Base-by-base conservation (phyloP, 2,113 vertebrate genomes). In the Rhinolophus sinicus region DNA sequence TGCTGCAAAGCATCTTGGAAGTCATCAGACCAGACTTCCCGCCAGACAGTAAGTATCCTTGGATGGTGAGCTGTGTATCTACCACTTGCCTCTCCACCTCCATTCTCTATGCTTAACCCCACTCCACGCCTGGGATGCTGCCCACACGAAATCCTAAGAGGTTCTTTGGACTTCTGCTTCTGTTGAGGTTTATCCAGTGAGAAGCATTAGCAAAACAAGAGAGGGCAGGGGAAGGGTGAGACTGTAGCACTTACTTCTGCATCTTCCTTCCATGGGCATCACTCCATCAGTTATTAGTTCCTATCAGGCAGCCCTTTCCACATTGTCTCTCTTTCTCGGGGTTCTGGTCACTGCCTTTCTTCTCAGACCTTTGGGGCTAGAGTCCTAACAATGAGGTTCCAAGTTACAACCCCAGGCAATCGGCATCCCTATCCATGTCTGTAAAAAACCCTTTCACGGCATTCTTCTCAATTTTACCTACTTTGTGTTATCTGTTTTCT, bases 401-500 rank as follows among this genome's bases (percentile, higher is more conserved):
- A 33, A 67, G 16, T 22, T 38, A 56, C 0, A n/a, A 47, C 18
- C 5, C 35, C 50, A 52, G 44, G 65, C 52, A 73, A 95, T 1
- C 88, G 22, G 64, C 44, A 44, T 92, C 26, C 64, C 3, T 80
- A 19, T 80, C 33, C 30, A 40, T 33, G 21, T 15, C 30, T 91
- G 28, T n/a, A 85, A 96, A 54, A 28, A 82, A n/a, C 4, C 26
- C 38, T 77, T 78, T 15, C 19, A 65, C 28, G 35, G 93, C 76
- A 69, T 77, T 77, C 33, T 95, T 93, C 60, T 77, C 35, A 80
- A 62, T 72, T 73, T 88, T 94, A 62, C 44, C 21, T 72, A 80
- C 28, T 50, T 38, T 76, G 8, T 73, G 56, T 33, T 40, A 38
- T 40, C 40, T 84, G 47, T 47, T 91, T 90, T 14, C 26, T 93